Evolutionary conservation across 1,140 invertebrate genomes (phyloP), one percentile per base, ranked within the genome.

Genomic region (Brachionus asplanchnoidis): DNA sequence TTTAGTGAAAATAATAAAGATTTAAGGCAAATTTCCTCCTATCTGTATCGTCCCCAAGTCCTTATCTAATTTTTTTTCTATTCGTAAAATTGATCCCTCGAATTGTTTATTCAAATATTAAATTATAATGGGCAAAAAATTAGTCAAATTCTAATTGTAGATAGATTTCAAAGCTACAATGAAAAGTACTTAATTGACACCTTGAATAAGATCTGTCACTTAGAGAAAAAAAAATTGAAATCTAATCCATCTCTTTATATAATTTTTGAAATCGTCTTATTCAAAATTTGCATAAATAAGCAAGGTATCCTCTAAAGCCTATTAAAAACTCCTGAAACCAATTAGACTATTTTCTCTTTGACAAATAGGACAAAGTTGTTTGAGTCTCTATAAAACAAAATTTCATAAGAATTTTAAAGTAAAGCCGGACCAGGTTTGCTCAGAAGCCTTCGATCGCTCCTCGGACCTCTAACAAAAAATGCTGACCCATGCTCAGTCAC

Each of bases 131-230:
- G 53, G 53, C 20, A 23, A 60, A 46, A 60, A 60, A 60, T 60
- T 60, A 60, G 53, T 60, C 53, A 60, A 60, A 60, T 60, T 60
- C 53, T 60, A 60, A 60, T 60, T 60, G 53, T 23, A 60, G 53
- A 60, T 23, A 20, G 53, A 7, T 60, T 60, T 60, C 17, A 60
- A 60, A 60, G n/a, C 53, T 60, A 60, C 53, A 60, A 60, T 73
- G 68, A 42, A 73, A 40, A 73, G 17, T 42, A 73, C 68, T 73
- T 60, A 73, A 73, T 73, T 73, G 68, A 73, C 68, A 73, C 68
- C 68, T 73, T 73, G 68, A 73, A 73, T 73, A 20, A 73, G 40
- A 73, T 73, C 68, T 73, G 68, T 73, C 68, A 73, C 36, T 73
- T 73, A 32, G 11, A 11, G 7, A 68, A 68, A 36, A 36, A 32